A percentile compares a stretch with the other conserved stretches of the same genome.
Conservation (phyloP, 2,888 invertebrate species). For the Esperia sulphurella region DNA sequence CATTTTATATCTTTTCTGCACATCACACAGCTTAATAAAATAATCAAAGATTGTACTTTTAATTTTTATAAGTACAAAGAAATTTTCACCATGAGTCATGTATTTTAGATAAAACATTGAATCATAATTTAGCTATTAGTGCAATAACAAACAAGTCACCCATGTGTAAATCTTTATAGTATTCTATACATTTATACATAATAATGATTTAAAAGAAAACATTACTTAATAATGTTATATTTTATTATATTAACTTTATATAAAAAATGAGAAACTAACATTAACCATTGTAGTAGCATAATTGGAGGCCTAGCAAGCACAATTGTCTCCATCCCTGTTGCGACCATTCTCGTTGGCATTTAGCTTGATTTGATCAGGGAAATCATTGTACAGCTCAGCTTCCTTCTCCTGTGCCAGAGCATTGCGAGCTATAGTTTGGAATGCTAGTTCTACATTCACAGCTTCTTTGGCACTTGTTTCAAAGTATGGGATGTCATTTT, state of each 20-base stretch:
- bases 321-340: constrained; percentile 86
- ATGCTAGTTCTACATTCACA: constrained; percentile 98
- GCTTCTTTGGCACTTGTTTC: constrained; percentile 99
- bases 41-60: neutral
- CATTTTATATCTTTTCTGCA: too few relatives aligned
- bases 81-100: too few relatives aligned
- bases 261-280: constrained; percentile 58
- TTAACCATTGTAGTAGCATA: constrained; percentile 43
- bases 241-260: constrained; percentile 59
- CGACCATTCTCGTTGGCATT: constrained; percentile 86
- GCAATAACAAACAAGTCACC: constrained; percentile 40
- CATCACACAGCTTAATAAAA: too few relatives aligned
- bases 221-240: constrained; percentile 66
- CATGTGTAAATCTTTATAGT: constrained; percentile 38
- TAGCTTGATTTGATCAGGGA: constrained; percentile 97
- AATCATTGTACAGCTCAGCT: constrained; percentile 97
- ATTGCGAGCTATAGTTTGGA: constrained; percentile 98
- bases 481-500: constrained; percentile 99
- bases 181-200: constrained; percentile 68
- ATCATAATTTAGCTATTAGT: constrained; percentile 24
- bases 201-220: constrained; percentile 55
- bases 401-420: constrained; percentile 96
- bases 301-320: constrained; percentile 82
- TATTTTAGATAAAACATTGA: neutral
- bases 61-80: neutral